Evolutionary conservation across 2,888 invertebrate genomes (phyloP).

Genomic region (Cheiracanthium punctorium): DNA sequence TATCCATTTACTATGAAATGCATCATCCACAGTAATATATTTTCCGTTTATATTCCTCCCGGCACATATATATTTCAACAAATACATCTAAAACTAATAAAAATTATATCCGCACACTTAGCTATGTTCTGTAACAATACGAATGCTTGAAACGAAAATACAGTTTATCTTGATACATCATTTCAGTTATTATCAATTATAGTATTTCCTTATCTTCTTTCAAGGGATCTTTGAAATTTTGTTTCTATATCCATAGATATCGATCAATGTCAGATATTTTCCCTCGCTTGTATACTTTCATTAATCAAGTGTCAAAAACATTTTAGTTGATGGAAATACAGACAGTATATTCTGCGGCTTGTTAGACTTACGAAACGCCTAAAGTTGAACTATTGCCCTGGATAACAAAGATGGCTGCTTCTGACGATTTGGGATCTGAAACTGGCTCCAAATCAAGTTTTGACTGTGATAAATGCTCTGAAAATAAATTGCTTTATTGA

Average conservation of each 20-base stretch:
- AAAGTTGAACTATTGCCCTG: neutral
- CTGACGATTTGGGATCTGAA: neutral
- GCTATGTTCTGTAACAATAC: neutral
- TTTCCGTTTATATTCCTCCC: neutral
- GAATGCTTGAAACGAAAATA: neutral
- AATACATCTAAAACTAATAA: neutral
- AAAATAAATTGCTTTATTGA: neutral
- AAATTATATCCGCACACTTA: neutral
- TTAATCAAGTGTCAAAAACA: constrained; percentile 10
- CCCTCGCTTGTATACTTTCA: constrained; percentile 3
- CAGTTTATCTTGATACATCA: constrained; percentile 6
- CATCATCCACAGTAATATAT: neutral
- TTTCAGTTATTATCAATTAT: constrained; percentile 6
- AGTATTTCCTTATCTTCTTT: neutral
- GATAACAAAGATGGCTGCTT: neutral
- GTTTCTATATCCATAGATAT: neutral
- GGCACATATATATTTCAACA: neutral
- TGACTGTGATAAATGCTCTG: neutral
- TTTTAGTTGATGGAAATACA: neutral
- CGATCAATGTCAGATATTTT: constrained; percentile 4
- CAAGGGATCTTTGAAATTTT: neutral
- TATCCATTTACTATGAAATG: neutral
- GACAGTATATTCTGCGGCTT: neutral
- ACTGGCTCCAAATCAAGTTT: neutral
- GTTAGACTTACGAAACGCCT: neutral